Base-by-base conservation (phyloP, 2,888 invertebrate species). In the Anthophora plumipes region DNA sequence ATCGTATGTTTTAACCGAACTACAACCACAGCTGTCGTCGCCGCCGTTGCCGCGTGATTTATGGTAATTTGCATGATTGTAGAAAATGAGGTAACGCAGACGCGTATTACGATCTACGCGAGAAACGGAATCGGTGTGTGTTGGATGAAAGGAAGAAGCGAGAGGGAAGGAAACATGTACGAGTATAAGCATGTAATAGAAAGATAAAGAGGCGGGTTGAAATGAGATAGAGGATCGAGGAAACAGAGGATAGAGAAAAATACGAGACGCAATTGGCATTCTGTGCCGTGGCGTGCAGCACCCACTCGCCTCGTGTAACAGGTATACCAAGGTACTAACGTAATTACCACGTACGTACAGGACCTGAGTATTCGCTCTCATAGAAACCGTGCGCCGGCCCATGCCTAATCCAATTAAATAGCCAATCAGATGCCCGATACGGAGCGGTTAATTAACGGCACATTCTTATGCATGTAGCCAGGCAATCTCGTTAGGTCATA, bases 401-500 rank as follows among this genome's bases (percentile, higher is more conserved):
- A 61, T 82, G 82, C 80, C 88, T 89, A 90, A 91, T 90, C 89
- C 88, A 91, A 91, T 91, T 91, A 91, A 91, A 90, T 88, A 87
- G 88, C 88, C 89, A 86, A 91, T 90, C 89, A 85, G 91, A 90
- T 91, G 88, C 83, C 84, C 87, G 90, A 90, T 91, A 90, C 85
- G 50, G 77, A 75, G 77, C 79, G 86, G 89, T 90, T 91, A 91
- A 91, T 91, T 91, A 91, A 91, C 89, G 86, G 88, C 86, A 72
- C 89, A 90, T 91, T 91, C 90, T 91, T 91, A 89, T 89, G 85
- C 87, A 85, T 84, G 82, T 87, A 88, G 46, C 79, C 86, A 73
- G 83, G 83, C 88, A 88, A 90, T 89, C 88, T 88, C 76, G 77
- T 82, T 83, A 82, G 81, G 85, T 90, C 80, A 82, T 86, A 74